Percentiles rank a stretch among this genome's conserved stretches.
These are phyloP conservation scores for Temnothorax unifasciatus DNA, from an alignment of 2,888 invertebrate species.

Conservation along the genomic window DNA sequence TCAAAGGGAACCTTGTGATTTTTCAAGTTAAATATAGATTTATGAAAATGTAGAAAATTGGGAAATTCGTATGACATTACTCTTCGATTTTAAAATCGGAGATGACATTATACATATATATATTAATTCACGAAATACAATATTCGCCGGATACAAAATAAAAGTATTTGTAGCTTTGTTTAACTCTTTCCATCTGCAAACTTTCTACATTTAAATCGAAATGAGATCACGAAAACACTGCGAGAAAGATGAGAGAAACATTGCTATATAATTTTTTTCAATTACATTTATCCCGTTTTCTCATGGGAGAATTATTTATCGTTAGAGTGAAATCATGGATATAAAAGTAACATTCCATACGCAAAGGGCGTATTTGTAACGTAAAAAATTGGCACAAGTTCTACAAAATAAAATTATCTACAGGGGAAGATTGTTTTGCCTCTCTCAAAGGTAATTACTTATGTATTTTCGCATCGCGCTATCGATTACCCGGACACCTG, in stretches of 20 bases:
- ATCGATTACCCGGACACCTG: conserved; percentile 34
- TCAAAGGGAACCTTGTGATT: not conserved
- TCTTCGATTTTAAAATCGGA: not conserved
- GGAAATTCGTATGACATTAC: not conserved
- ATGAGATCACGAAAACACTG: not conserved
- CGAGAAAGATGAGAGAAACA: not conserved
- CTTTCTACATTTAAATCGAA: not conserved
- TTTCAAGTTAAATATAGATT: conserved; percentile 27
- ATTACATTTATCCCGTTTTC: not conserved
- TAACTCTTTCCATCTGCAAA: not conserved
- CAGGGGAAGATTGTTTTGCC: not conserved
- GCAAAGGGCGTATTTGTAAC: not conserved
- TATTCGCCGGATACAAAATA: not conserved
- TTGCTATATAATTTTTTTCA: not conserved
- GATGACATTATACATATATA: not conserved
- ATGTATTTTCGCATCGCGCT: conserved; percentile 1
- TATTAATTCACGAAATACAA: conserved; percentile 18
- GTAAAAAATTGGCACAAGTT: not conserved
- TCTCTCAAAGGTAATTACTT: not conserved
- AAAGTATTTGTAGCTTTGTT: not conserved
- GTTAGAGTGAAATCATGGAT: no score
- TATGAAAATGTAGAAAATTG: conserved; percentile 1
- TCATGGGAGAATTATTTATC: not conserved
- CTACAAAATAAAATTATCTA: not conserved
- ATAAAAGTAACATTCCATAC: conserved; percentile 6